Evolutionary conservation across 2,113 vertebrate species (phyloP).

Genomic region (Bubalus kerabau): DNA sequence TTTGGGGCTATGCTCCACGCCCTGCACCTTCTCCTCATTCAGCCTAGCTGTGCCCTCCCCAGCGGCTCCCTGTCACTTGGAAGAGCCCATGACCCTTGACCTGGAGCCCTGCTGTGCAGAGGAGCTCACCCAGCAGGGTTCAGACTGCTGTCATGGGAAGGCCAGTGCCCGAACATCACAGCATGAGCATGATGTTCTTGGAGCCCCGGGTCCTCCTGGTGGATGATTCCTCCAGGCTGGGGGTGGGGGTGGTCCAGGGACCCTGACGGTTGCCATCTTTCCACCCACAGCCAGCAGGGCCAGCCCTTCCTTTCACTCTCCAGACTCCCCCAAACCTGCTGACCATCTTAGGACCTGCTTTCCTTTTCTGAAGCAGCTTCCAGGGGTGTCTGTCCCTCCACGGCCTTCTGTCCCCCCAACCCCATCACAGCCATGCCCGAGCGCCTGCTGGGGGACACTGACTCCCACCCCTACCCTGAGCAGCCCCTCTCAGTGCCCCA

Average conservation of each 20-base stretch:
- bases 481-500: not conserved
- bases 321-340: fast-evolving
- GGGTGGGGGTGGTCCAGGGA: not conserved
- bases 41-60: not conserved
- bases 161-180: too few species aligned
- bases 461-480: not conserved
- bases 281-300: not conserved
- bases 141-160: fast-evolving
- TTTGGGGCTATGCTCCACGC: not conserved
- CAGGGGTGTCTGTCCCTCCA: not conserved
- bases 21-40: not conserved
- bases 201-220: not conserved
- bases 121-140: not conserved
- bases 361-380: not conserved
- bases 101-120: not conserved
- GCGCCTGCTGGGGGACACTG: not conserved
- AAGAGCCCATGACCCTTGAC: not conserved
- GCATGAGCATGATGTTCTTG: fast-evolving
- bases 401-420: fast-evolving
- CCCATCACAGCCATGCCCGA: not conserved
- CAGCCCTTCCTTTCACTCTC: not conserved
- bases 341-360: fast-evolving
- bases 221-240: not conserved
- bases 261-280: not conserved
- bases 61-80: fast-evolving